Percentiles rank a stretch among this genome's conserved stretches.
Conservation (phyloP, 2,113 vertebrate species). For the Parotia lawesii region DNA sequence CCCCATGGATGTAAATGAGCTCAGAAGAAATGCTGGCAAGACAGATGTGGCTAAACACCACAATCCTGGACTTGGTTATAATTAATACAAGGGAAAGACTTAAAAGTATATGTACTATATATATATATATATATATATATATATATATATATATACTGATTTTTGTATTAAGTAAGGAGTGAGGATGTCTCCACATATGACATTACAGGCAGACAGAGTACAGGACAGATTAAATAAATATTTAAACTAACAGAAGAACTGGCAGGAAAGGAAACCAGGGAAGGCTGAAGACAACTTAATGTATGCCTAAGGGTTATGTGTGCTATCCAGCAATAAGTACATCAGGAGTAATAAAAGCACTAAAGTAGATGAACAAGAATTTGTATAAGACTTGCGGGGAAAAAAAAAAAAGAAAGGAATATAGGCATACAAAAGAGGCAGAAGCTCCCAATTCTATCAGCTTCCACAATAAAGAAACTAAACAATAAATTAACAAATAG, state of each 20-base stretch:
- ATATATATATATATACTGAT: background rate
- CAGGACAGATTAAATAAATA: slow-evolving; percentile 37
- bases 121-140: background rate
- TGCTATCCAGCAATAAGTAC: slow-evolving; percentile 37
- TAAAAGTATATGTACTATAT: background rate
- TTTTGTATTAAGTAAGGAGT: background rate
- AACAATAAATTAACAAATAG: background rate
- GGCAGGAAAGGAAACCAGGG: slow-evolving; percentile 31
- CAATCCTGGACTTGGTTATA: background rate
- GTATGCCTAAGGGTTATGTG: slow-evolving; percentile 41
- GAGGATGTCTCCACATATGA: background rate
- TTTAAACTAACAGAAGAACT: slow-evolving; percentile 56
- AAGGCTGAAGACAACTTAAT: slow-evolving; percentile 46
- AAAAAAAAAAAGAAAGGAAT: background rate
- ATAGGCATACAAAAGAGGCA: background rate
- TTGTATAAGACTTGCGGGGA: background rate
- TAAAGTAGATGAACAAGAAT: slow-evolving; percentile 49
- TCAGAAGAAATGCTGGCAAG: background rate
- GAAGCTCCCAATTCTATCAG: background rate
- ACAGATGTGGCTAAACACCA: background rate
- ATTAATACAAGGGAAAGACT: background rate
- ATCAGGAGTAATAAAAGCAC: slow-evolving; percentile 58
- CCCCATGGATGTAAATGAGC: background rate
- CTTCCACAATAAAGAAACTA: background rate
- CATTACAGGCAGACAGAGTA: background rate